Conservation (phyloP, 2,888 invertebrate genomes). For the Troides oblongomaculatus region DNA sequence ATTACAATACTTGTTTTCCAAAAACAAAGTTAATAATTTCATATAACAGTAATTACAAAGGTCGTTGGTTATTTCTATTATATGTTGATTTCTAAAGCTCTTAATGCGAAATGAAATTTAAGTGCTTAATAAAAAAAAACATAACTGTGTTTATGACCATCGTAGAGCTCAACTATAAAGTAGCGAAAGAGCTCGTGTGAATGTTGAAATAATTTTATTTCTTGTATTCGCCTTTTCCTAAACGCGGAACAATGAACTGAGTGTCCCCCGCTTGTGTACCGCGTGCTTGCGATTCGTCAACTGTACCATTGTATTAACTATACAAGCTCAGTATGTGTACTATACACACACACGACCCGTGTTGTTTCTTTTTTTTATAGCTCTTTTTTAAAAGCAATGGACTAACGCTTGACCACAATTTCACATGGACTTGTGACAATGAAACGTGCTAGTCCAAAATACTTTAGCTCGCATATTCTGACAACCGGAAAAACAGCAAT, state of each 20-base stretch:
- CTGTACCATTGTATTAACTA: conserved; percentile 17
- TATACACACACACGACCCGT: not conserved
- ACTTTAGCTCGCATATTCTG: too few relatives aligned
- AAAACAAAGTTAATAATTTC: too few relatives aligned
- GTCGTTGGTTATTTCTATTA: not conserved
- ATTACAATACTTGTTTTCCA: too few relatives aligned
- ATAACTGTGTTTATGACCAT: conserved; percentile 23
- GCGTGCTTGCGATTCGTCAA: conserved; percentile 14
- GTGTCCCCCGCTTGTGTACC: not conserved
- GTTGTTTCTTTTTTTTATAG: not conserved
- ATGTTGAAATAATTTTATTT: conserved; percentile 20
- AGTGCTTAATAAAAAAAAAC: not conserved
- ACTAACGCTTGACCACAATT: too few relatives aligned
- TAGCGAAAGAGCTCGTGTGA: conserved; percentile 26
- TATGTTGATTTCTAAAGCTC: not conserved
- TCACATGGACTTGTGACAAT: too few relatives aligned
- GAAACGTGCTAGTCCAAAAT: too few relatives aligned
- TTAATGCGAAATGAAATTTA: not conserved
- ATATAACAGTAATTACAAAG: not conserved
- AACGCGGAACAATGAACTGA: conserved; percentile 27
- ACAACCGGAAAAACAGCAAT: too few relatives aligned
- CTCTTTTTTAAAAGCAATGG: not conserved
- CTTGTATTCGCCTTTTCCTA: conserved; percentile 14
- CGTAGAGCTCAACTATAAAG: conserved; percentile 7
- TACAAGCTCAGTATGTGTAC: not conserved